These are phyloP conservation scores for Drosophila fulvimacula DNA, from an alignment of 2,888 invertebrate genomes.

Conservation along the genomic window DNA sequence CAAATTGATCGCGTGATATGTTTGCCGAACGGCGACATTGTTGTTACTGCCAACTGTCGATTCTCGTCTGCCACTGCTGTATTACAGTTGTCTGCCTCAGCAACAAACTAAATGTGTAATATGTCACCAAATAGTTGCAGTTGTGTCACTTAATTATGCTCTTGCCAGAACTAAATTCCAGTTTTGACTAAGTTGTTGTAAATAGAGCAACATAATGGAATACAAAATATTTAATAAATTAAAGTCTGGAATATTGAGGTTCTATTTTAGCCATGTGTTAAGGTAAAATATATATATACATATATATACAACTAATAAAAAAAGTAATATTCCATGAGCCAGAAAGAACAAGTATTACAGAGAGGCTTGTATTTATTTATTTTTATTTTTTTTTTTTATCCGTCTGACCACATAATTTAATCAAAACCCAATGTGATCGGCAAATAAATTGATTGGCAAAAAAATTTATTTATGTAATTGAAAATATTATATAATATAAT, in stretches of 20 bases:
- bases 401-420: background rate
- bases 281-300: no score
- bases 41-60: conserved; percentile 30
- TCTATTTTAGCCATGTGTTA: no score
- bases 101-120: conserved; percentile 16
- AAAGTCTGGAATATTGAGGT: no score
- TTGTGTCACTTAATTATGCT: background rate
- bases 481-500: background rate
- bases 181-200: background rate
- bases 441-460: background rate
- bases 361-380: no score
- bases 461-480: background rate
- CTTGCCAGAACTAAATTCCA: conserved; percentile 8
- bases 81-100: conserved; percentile 35
- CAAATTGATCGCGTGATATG: conserved; percentile 81
- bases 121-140: conserved; percentile 3
- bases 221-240: no score
- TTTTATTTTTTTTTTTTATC: background rate
- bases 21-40: conserved; percentile 50
- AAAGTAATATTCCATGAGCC: no score
- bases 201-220: no score
- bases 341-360: no score
- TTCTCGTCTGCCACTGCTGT: conserved; percentile 11
- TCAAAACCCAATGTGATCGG: background rate
- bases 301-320: no score